Percentiles rank a stretch among this genome's conserved stretches.
These are phyloP conservation scores for Hypena proboscidalis DNA, from an alignment of 2,888 invertebrate genomes.

Conservation along the genomic window DNA sequence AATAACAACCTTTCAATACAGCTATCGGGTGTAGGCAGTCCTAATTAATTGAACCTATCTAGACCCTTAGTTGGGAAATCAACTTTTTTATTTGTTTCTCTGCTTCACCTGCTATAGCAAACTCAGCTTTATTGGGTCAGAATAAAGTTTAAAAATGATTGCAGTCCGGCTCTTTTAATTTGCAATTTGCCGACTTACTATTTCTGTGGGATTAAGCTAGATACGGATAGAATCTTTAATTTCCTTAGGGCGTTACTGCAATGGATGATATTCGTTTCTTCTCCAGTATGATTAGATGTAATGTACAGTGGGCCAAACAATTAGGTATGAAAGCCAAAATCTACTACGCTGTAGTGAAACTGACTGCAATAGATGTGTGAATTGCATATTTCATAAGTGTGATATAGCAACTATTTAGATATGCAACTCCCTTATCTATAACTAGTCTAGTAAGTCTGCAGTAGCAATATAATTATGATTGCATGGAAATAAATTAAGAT, in stretches of 20 bases:
- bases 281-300: conserved; percentile 41
- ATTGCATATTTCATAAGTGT: too few species aligned
- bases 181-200: conserved; percentile 81
- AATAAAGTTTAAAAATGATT: conserved; percentile 35
- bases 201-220: conserved; percentile 78
- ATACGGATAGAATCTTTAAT: conserved; percentile 82
- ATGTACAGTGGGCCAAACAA: too few species aligned
- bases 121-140: conserved; percentile 24
- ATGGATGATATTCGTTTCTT: conserved; percentile 65
- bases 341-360: too few species aligned
- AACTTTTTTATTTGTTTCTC: conserved; percentile 70
- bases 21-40: conserved; percentile 61
- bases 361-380: too few species aligned
- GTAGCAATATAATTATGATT: too few species aligned
- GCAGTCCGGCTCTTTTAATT: conserved; percentile 63
- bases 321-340: too few species aligned
- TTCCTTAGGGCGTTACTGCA: conserved; percentile 74
- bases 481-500: too few species aligned
- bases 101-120: conserved; percentile 23
- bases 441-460: too few species aligned
- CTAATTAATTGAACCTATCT: conserved; percentile 78
- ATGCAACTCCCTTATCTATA: too few species aligned
- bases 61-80: conserved; percentile 64
- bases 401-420: too few species aligned
- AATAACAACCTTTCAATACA: conserved; percentile 56